Evolutionary conservation across 2,888 invertebrate species (phyloP), one percentile per base, ranked within the genome.

Genomic region (Netelia fuscicornis): DNA sequence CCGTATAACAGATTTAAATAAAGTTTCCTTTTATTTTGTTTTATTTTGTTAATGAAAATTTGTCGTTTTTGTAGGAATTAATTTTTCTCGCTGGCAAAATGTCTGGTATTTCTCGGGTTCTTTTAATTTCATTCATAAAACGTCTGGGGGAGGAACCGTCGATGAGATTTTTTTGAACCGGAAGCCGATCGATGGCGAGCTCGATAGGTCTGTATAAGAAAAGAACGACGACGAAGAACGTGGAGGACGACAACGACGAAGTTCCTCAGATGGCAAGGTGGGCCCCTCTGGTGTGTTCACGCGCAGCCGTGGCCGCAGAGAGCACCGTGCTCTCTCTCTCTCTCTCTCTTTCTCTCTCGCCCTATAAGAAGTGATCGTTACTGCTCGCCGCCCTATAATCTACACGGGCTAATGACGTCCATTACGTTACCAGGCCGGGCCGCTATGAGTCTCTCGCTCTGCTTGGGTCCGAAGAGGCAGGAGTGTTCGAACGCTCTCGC

Each of bases 321-420:
- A 58, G 68, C 72, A 72, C 64, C 62, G 80, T 80, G 72, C 64
- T 72, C 62, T 30, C 30, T 30, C 71, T 71, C 79, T 79, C 30
- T 30, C 30, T 30, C 30, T 30, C 30, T 30, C 30, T 30, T 30
- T 30, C 30, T 30, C 30, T 30, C 30, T 79, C 90, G 91, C 91
- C 91, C 92, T 92, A 92, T 92, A 93, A 93, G 93, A 93, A 93
- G 91, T 92, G 93, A 93, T 93, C 93, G 93, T 93, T 93, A 93
- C 93, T 92, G 92, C 92, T 90, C 90, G 93, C 93, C 93, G 93
- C 93, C 93, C 93, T 93, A 93, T 93, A 93, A 93, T 93, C 93
- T 93, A 93, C 93, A 91, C 92, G 90, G 91, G 91, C 93, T 93
- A 93, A 93, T 93, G 93, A 93, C 93, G 93, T 93, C 93, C 93